Evolutionary conservation across 2,113 vertebrate genomes (phyloP), one percentile per base, ranked within the genome.

Genomic region (Pelobates fuscus): DNA sequence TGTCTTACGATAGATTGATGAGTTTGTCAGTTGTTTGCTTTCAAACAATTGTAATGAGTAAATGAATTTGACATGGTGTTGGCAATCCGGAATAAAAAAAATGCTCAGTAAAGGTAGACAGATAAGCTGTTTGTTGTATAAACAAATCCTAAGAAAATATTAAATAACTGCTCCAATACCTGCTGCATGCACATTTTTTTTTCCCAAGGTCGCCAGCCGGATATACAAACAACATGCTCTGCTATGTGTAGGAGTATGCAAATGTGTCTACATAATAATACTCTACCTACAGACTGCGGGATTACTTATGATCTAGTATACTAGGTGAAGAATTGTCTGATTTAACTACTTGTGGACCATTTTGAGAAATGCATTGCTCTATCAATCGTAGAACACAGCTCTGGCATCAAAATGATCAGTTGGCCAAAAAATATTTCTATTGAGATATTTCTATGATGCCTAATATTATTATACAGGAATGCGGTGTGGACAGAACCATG

Each of bases 61-160:
- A 85, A 86, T 85, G 81, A 87, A 81, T 85, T 85, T 69, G 81
- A 66, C 57, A 57, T 81, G 20, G 65, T 3, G 68, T 2, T 0
- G 78, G 25, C 70, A 81, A 77, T 77, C 5, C 25, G n/a, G n/a
- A n/a, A n/a, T n/a, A n/a, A 4, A 43, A 62, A 76, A 61, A 70
- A 82, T 80, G 86, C 83, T 81, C 71, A 82, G 74, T 78, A 7
- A 0, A 78, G 78, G 82, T 80, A 74, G 75, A 83, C 83, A 84
- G 85, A 84, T 75, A 69, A 10, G 21, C 20, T 59, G 52, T 67
- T 67, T 75, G 52, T 75, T 67, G 58, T 67, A 23, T 29, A 23
- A 59, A 37, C 52, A 66, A 67, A 66, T 60, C 23, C 63, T 29
- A 67, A 60, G 29, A 75, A 67, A 75, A 67, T 67, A 59, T 67